Conservation (phyloP, 35 echinoderm and acorn worm genomes). For the Heliocidaris erythrogramma region DNA sequence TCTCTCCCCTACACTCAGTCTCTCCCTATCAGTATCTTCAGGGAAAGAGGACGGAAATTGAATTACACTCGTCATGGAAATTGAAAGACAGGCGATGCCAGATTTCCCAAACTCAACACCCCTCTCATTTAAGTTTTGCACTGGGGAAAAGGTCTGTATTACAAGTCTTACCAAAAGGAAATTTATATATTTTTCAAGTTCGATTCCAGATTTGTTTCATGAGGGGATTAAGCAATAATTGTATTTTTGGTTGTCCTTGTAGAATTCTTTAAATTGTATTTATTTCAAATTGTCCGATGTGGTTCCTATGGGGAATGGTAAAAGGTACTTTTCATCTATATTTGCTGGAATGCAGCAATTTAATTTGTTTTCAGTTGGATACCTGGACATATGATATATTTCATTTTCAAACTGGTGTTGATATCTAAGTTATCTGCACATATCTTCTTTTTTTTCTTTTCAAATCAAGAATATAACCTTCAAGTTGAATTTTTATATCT, state of each 20-base stretch:
- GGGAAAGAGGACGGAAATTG: not conserved
- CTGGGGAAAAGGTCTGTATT: not conserved
- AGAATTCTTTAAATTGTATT: not conserved
- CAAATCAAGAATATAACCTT: too few relatives aligned
- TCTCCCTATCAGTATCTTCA: not conserved
- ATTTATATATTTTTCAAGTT: not conserved
- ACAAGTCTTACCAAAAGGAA: not conserved
- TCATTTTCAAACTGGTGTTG: not conserved
- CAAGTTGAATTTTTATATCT: too few relatives aligned
- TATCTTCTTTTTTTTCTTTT: too few relatives aligned
- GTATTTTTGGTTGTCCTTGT: not conserved
- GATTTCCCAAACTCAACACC: constrained; percentile 1
- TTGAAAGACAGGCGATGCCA: not conserved
- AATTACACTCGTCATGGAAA: not conserved
- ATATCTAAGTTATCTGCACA: too few relatives aligned
- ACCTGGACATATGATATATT: not conserved
- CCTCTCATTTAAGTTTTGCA: not conserved
- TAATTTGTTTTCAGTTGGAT: not conserved
- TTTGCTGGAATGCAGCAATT: not conserved
- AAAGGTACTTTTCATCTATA: not conserved
- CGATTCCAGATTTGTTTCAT: not conserved
- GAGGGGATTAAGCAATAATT: not conserved
- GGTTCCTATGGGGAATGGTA: not conserved
- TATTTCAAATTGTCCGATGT: not conserved
- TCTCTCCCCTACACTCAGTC: not conserved